phyloP scores from a whole-genome alignment of 2,888 invertebrate species.

The Gibbula magus region DNA sequence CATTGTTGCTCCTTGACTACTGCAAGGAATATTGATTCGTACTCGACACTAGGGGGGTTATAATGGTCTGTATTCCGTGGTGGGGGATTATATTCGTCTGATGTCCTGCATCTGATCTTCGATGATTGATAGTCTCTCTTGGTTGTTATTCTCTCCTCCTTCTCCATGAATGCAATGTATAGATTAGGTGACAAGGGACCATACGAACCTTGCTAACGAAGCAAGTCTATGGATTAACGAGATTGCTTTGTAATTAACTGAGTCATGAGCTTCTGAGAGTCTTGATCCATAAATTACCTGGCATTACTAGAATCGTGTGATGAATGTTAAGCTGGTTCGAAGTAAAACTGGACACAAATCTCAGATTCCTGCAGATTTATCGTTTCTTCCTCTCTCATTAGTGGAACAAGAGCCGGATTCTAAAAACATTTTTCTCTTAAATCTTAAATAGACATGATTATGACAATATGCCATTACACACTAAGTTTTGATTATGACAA shows the following conservation, averaged over 20 bases:
- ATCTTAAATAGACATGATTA: too few species aligned
- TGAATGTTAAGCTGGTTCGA: too few species aligned
- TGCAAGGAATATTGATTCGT: not conserved
- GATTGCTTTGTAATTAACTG: conserved; percentile 6
- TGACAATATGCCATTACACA: too few species aligned
- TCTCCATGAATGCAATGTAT: not conserved
- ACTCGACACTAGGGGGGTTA: not conserved
- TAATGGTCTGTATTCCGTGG: not conserved
- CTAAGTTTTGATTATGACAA: too few species aligned
- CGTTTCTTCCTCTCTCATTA: too few species aligned
- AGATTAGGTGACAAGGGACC: not conserved
- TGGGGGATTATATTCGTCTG: not conserved
- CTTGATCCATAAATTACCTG: not conserved
- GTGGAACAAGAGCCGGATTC: too few species aligned
- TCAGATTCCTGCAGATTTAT: too few species aligned
- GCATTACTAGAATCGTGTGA: not conserved
- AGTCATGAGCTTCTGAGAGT: not conserved
- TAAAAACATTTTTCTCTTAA: too few species aligned
- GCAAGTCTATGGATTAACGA: not conserved
- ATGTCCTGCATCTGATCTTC: not conserved
- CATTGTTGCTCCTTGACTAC: not conserved
- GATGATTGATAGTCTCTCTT: not conserved
- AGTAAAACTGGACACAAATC: too few species aligned
- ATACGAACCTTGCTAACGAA: not conserved
- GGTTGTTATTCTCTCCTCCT: not conserved